Evolutionary conservation across 2,113 vertebrate species (phyloP).

Genomic region (Seriola dumerili): DNA sequence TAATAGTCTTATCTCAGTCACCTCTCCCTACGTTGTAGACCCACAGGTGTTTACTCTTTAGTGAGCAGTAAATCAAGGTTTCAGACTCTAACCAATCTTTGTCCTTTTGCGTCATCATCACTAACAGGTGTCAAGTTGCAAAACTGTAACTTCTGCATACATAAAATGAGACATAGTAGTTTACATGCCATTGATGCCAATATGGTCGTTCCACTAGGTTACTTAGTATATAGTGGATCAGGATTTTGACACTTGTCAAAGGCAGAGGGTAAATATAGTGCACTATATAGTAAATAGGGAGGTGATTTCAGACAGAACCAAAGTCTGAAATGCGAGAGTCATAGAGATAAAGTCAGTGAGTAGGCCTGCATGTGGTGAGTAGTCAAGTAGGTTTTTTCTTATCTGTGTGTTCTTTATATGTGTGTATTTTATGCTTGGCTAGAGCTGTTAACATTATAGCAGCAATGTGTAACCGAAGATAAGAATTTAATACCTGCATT

Average conservation of each 20-base stretch:
- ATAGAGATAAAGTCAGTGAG: conserved; percentile 40
- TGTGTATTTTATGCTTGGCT: conserved; percentile 63
- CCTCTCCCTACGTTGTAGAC: background rate
- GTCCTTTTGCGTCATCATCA: background rate
- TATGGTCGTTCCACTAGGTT: background rate
- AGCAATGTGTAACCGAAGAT: conserved; percentile 65
- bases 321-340: conserved; percentile 35
- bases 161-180: background rate
- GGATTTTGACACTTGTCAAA: background rate
- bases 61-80: background rate
- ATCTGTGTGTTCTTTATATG: conserved; percentile 52
- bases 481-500: conserved; percentile 64
- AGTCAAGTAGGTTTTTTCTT: conserved; percentile 44
- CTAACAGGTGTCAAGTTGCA: background rate
- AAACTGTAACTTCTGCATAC: background rate
- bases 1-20: background rate
- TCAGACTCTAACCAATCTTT: background rate
- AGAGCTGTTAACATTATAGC: conserved; percentile 64
- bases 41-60: background rate
- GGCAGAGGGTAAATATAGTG: background rate
- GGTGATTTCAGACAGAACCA: conserved; percentile 18
- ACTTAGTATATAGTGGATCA: background rate
- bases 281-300: conserved; percentile 9
- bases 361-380: conserved; percentile 36
- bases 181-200: background rate